Evolutionary conservation across 2,797 vertebrate species (phyloP), one percentile per base, ranked within the genome.

Genomic region (Acanthurus lineatus): DNA sequence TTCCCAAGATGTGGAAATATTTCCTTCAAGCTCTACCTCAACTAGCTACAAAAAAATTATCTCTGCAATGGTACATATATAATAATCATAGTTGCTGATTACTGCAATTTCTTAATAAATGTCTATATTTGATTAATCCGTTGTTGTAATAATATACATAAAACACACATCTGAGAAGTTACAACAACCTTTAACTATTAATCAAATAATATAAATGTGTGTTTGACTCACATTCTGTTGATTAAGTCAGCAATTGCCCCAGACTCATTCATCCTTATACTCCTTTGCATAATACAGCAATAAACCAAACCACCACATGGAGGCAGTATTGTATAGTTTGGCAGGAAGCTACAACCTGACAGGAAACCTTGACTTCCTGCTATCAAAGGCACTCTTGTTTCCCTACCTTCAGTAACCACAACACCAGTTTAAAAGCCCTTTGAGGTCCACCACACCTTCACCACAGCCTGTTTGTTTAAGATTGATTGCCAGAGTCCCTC

Each of bases 351-450:
- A 12, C 80, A 80, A 62, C 14, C 66, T 62, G 28, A 70, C 68
- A 76, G 53, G 75, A 84, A 80, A 85, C 51, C 69, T 51, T 2
- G 4, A 73, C 71, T 80, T 86, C 58, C 72, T 5, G 48, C 32
- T 20, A 79, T 90, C 63, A 86, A 87, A 81, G 63, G 11, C 19
- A 1, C 59, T 38, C 25, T 68, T 25, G 68, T 72, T 69, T 67
- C 5, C 45, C 17, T 32, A n/a, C 72, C 58, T 73, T 54, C 35
- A 57, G 25, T 12, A 44, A 77, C 63, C 79, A 76, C 82, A 78
- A 42, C 59, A 65, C 3, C 35, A 25, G 20, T 67, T 82, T 22
- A 63, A 45, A 49, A 15, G 22, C 22, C 22, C 2, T 69, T 11
- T 62, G 67, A 70, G 75, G 64, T 82, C 0, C 4, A 72, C 22